Percentiles rank a stretch among this genome's conserved stretches.
Evolutionary conservation across 2,113 vertebrate genomes (phyloP).

Genomic region (Leptocoma aspasia): DNA sequence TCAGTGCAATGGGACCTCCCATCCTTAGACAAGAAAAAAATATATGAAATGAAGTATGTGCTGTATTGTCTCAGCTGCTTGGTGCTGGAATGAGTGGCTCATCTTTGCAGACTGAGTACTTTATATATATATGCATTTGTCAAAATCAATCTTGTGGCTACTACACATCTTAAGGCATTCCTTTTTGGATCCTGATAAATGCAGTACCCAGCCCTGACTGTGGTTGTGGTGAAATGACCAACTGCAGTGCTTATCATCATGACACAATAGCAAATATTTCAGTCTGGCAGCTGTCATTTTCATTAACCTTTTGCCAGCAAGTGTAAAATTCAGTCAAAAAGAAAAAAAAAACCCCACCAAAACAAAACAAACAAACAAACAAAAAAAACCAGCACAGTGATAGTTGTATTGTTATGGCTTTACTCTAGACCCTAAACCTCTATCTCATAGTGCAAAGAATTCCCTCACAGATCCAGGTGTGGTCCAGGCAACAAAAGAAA

Average conservation of each 20-base stretch:
- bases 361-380: no score
- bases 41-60: not conserved
- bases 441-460: not conserved
- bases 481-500: not conserved
- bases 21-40: not conserved
- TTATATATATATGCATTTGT: accelerated
- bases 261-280: not conserved
- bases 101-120: not conserved
- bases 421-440: not conserved
- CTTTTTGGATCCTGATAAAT: not conserved
- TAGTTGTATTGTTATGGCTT: not conserved
- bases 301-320: not conserved
- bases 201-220: not conserved
- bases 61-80: not conserved
- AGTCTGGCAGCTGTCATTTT: not conserved
- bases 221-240: not conserved
- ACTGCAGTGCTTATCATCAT: not conserved
- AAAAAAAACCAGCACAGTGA: not conserved
- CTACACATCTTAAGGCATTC: not conserved
- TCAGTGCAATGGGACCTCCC: not conserved
- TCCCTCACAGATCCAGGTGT: not conserved
- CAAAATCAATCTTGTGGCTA: not conserved
- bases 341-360: no score
- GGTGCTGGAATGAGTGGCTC: not conserved
- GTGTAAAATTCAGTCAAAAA: not conserved